Conservation (phyloP, 2,888 invertebrate species). For the Andrena hattorfiana region DNA sequence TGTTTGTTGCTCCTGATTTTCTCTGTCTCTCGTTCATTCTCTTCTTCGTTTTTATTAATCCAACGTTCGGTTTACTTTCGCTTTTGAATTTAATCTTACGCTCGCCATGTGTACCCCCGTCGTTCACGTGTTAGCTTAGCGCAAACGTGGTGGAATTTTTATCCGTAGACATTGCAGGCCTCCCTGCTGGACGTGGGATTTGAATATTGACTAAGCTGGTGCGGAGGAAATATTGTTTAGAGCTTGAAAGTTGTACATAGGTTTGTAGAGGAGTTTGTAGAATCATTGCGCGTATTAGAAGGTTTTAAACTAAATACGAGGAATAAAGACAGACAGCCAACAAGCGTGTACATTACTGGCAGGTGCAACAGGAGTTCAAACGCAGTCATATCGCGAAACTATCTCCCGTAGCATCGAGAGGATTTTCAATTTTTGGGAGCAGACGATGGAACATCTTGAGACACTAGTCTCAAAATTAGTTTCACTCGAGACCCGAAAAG, state of each 20-base stretch:
- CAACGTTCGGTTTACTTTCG: constrained; percentile 62
- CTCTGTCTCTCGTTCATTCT: constrained; percentile 22
- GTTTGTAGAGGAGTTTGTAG: neutral
- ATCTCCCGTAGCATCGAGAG: neutral
- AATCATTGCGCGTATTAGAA: too few relatives aligned
- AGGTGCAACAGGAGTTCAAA: neutral
- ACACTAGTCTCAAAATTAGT: constrained; percentile 22
- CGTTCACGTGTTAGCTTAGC: neutral
- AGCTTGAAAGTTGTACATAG: neutral
- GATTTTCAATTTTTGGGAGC: neutral
- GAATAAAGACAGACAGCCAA: neutral
- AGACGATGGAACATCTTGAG: neutral
- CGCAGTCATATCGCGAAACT: neutral
- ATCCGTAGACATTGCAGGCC: neutral
- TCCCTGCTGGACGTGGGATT: neutral
- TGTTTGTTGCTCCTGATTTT: constrained; percentile 27
- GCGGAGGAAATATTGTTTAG: neutral
- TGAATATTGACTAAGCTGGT: neutral
- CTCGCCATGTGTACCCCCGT: constrained; percentile 15
- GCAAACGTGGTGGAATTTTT: neutral
- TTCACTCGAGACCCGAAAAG: constrained; percentile 29
- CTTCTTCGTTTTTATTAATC: constrained; percentile 43
- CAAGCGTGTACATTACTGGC: neutral
- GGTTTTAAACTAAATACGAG: neutral
- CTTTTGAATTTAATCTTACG: constrained; percentile 65